These are phyloP conservation scores for Xanthostigma xanthostigma DNA, from an alignment of 2,888 invertebrate species.

Conservation along the genomic window DNA sequence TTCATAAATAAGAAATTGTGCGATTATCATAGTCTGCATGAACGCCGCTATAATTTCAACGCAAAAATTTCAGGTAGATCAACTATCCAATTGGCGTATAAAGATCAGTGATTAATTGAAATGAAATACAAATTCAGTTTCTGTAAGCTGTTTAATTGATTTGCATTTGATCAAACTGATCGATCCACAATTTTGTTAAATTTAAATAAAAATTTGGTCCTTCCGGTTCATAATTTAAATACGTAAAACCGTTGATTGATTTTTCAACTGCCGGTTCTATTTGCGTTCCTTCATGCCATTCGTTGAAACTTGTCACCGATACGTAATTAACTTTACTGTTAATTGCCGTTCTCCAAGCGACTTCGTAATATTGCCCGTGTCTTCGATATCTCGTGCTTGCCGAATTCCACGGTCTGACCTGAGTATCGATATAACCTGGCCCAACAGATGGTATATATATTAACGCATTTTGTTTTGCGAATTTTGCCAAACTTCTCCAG, in stretches of 20 bases:
- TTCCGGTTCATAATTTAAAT: slow-evolving; percentile 44
- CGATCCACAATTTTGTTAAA: slow-evolving; percentile 44
- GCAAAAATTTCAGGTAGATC: too few relatives aligned
- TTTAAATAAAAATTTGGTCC: slow-evolving; percentile 45
- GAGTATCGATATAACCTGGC: slow-evolving; percentile 53
- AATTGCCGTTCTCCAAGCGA: slow-evolving; percentile 44
- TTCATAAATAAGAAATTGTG: too few relatives aligned
- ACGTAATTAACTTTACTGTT: slow-evolving; percentile 37
- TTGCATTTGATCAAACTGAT: slow-evolving; percentile 31
- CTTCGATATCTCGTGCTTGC: slow-evolving; percentile 34
- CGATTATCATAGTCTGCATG: too few relatives aligned
- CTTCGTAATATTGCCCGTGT: slow-evolving; percentile 46
- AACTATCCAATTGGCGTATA: too few relatives aligned
- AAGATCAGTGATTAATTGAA: not conserved
- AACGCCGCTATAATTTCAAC: too few relatives aligned
- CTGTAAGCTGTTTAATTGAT: slow-evolving; percentile 11
- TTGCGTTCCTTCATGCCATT: slow-evolving; percentile 63
- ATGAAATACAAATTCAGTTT: not conserved
- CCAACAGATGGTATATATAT: slow-evolving; percentile 53
- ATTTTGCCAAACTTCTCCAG: slow-evolving; percentile 31
- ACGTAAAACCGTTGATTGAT: slow-evolving; percentile 26
- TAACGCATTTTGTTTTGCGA: slow-evolving; percentile 39
- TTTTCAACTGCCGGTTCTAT: slow-evolving; percentile 47
- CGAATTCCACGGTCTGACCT: slow-evolving; percentile 43
- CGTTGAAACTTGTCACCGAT: slow-evolving; percentile 56